phyloP scores from a whole-genome alignment of 2,888 invertebrate genomes.

The Dolichomitus sp. region DNA sequence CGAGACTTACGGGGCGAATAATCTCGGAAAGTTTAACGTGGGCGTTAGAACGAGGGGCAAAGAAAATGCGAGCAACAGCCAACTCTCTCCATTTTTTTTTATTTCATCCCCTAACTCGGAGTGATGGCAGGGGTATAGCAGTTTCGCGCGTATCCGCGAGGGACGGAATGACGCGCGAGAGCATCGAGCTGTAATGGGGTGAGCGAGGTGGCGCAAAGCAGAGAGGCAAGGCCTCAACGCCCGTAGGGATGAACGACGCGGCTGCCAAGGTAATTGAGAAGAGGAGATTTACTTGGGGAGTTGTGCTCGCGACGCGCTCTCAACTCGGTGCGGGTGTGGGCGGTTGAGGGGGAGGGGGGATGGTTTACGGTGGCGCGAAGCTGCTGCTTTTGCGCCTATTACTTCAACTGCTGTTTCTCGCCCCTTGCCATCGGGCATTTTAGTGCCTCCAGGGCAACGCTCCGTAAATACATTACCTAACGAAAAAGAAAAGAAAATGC shows the following conservation, averaged over 20 bases:
- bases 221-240: constrained; percentile 60
- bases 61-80: constrained; percentile 23
- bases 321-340: constrained; percentile 16
- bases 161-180: constrained; percentile 54
- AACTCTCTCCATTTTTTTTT: constrained; percentile 25
- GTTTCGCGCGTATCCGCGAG: constrained; percentile 51
- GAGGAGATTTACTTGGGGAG: constrained; percentile 83
- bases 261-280: constrained; percentile 84
- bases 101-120: constrained; percentile 36
- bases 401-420: constrained; percentile 50
- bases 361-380: constrained; percentile 79
- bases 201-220: constrained; percentile 37
- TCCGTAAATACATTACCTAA: constrained; percentile 48
- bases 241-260: constrained; percentile 63
- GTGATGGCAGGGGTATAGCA: constrained; percentile 43
- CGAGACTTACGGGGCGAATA: not conserved
- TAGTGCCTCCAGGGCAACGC: constrained; percentile 28
- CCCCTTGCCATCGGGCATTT: constrained; percentile 28
- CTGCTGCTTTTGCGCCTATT: constrained; percentile 70
- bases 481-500: not conserved
- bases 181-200: constrained; percentile 65
- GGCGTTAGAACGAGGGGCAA: constrained; percentile 14
- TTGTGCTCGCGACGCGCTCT: constrained; percentile 39
- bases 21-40: constrained; percentile 36
- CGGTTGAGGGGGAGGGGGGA: constrained; percentile 57